Conservation (phyloP, 2,888 invertebrate species). For the Sabellastarte sp. region DNA sequence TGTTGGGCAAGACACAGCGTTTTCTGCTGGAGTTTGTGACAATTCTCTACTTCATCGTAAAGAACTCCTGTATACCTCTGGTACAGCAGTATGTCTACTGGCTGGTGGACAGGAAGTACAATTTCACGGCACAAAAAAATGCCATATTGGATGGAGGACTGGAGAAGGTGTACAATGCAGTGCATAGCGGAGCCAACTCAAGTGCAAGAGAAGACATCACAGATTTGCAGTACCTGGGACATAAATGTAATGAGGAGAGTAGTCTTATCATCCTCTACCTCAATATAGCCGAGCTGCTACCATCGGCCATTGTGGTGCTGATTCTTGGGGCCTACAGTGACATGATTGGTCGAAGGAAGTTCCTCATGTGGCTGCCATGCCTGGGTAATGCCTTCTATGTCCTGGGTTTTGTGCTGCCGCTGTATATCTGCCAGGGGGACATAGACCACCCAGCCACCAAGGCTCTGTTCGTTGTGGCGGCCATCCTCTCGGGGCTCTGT, state of each 20-base stretch:
- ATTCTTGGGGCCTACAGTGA: conserved; percentile 56
- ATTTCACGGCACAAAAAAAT: conserved; percentile 18
- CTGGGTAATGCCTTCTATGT: conserved; percentile 49
- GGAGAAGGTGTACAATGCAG: conserved; percentile 3
- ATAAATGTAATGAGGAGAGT: conserved; percentile 30
- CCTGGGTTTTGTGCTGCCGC: conserved; percentile 34
- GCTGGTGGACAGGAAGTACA: conserved; percentile 28
- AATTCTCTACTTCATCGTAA: conserved; percentile 31
- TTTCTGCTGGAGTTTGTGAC: conserved; percentile 27
- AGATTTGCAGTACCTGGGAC: background rate
- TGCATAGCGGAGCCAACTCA: too few species aligned
- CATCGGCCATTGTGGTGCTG: conserved; percentile 39
- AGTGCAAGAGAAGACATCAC: background rate
- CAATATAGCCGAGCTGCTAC: conserved; percentile 54
- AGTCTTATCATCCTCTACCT: conserved; percentile 35
- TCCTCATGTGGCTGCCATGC: conserved; percentile 54
- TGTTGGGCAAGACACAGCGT: conserved; percentile 22
- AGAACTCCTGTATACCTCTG: conserved; percentile 29
- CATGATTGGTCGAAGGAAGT: conserved; percentile 47
- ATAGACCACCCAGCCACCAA: conserved; percentile 24
- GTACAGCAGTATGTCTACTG: conserved; percentile 31
- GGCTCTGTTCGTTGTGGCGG: conserved; percentile 24
- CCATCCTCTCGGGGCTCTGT: conserved; percentile 25
- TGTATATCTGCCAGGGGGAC: conserved; percentile 24
- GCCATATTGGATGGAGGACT: background rate